Evolutionary conservation across 2,888 invertebrate genomes (phyloP), one percentile per base, ranked within the genome.

Genomic region (Melanchra persicariae): DNA sequence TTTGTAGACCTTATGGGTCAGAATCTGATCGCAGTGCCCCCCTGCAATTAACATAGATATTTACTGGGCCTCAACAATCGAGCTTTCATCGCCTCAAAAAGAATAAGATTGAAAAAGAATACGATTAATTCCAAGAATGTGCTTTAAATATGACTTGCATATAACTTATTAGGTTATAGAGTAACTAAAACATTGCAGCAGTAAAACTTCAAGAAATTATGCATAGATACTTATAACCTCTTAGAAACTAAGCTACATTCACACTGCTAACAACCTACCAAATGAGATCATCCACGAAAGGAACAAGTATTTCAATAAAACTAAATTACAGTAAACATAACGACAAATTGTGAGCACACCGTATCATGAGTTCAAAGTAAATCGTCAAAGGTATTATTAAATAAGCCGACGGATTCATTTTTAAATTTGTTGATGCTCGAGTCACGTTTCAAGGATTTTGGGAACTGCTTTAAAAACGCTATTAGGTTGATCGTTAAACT

Each of bases 401-500:
- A 89, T 91, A 91, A 93, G 92, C 90, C 89, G 91, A 91, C 91
- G 90, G 90, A 91, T 91, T 93, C 93, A 91, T 93, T 93, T 94
- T 92, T 91, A 93, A 93, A 93, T 93, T 92, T 95, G 95, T 95
- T 95, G 95, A 93, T 92, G 91, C 91, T 90, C 88, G 83, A 94
- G 95, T 94, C 95, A 95, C 95, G 95, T 95, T 91, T 92, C 89
- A 91, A 93, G 94, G 95, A 95, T 96, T 95, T 94, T 89, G 91
- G 92, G 93, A 94, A 94, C 94, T 89, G 92, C 92, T 93, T 91
- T 91, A 94, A 94, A 95, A 93, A 93, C 91, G 93, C 94, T 93
- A 95, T 96, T 95, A 94, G 93, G 92, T 93, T 91, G 93, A 94
- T 95, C 94, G 93, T 95, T 94, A 95, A 95, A 95, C 92, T 94